Evolutionary conservation across 2,888 invertebrate species (phyloP).

Genomic region (Siphlonurus alternatus): DNA sequence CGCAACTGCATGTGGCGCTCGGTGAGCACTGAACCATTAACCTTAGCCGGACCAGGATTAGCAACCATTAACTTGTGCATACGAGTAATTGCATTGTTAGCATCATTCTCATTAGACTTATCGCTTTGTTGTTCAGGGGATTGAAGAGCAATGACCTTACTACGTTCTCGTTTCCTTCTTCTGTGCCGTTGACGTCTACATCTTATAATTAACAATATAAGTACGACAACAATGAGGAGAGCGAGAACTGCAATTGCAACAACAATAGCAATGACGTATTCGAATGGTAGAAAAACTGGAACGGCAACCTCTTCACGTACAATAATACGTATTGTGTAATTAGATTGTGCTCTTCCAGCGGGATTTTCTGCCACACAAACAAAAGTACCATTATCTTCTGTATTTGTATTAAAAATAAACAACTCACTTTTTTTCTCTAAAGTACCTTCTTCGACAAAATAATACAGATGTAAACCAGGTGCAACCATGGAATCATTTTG

Average conservation of each 20-base stretch:
- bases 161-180: constrained; percentile 32
- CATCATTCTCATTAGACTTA: constrained; percentile 23
- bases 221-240: constrained; percentile 49
- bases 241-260: constrained; percentile 31
- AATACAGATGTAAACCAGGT: constrained; percentile 46
- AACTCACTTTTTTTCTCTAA: constrained; percentile 63
- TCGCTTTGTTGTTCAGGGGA: background rate
- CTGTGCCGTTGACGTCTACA: constrained; percentile 33
- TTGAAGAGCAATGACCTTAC: constrained; percentile 23
- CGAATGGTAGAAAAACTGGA: constrained; percentile 1
- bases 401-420: constrained; percentile 57
- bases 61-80: constrained; percentile 18
- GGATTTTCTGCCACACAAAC: constrained; percentile 72
- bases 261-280: constrained; percentile 40
- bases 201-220: constrained; percentile 48
- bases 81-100: background rate
- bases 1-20: constrained; percentile 28
- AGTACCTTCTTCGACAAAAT: constrained; percentile 52
- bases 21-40: constrained; percentile 25
- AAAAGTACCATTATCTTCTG: constrained; percentile 72
- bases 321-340: constrained; percentile 48
- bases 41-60: constrained; percentile 26
- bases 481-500: constrained; percentile 56
- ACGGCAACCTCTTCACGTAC: constrained; percentile 16
- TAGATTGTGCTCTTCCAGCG: constrained; percentile 61